phyloP scores from a whole-genome alignment of 2,113 vertebrate genomes.

The Lota lota region DNA sequence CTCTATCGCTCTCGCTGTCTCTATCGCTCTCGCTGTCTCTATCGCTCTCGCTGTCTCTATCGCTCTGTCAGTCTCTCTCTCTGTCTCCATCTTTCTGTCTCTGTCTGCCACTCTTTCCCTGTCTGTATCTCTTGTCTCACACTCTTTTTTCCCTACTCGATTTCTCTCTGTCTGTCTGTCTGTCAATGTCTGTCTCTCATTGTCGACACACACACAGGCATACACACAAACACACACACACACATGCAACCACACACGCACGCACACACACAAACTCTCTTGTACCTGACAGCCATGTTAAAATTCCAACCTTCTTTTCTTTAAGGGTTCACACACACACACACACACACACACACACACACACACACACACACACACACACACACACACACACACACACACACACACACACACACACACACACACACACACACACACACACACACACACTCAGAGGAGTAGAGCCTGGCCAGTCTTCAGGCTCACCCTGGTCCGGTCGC shows the following conservation, averaged over 20 bases:
- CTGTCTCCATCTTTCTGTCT: neutral
- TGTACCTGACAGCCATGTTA: too few relatives aligned
- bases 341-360: conserved; percentile 9
- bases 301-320: too few relatives aligned
- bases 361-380: neutral
- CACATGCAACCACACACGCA: neutral
- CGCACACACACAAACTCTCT: too few relatives aligned
- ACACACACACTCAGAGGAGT: conserved; percentile 17
- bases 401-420: neutral
- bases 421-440: conserved; percentile 4
- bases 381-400: neutral
- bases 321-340: too few relatives aligned
- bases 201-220: neutral
- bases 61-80: conserved; percentile 1
- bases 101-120: neutral
- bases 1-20: neutral
- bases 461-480: conserved; percentile 9
- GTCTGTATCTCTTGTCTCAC: too few relatives aligned
- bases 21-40: neutral
- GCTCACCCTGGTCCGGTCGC: conserved; percentile 87
- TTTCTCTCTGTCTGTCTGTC: neutral
- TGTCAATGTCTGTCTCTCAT: conserved; percentile 3
- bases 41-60: neutral
- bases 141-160: too few relatives aligned
- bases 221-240: neutral